Percentiles rank a stretch among this genome's conserved stretches.
Evolutionary conservation across 2,113 vertebrate genomes (phyloP).

Genomic region (Rhinoderma darwinii): DNA sequence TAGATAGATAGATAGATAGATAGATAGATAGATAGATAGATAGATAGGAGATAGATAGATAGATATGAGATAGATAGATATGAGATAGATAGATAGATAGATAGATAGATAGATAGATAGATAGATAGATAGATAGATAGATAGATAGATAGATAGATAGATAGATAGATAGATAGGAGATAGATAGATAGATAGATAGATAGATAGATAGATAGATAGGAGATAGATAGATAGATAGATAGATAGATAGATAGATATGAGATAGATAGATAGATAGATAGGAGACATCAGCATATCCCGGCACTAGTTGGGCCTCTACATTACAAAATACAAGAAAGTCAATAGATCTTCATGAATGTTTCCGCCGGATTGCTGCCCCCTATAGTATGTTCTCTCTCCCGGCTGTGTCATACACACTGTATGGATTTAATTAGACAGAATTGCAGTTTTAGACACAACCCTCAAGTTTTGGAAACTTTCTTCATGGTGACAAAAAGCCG

Average conservation of each 20-base stretch:
- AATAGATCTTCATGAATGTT: background rate
- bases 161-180: no score
- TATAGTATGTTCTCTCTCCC: background rate
- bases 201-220: no score
- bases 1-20: no score
- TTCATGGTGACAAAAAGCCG: background rate
- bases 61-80: no score
- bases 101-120: no score
- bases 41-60: no score
- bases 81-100: no score
- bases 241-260: background rate
- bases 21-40: background rate
- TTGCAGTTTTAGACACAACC: conserved; percentile 23
- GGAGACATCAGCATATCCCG: background rate
- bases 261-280: background rate
- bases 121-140: no score
- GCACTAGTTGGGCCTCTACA: background rate
- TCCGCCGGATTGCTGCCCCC: background rate
- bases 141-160: no score
- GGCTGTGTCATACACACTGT: background rate
- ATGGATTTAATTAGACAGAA: conserved; percentile 46
- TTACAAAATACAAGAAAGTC: conserved; percentile 6
- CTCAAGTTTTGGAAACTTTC: background rate
- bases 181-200: no score
- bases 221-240: background rate